phyloP scores from a whole-genome alignment of 1,140 invertebrate species.

The Bilobella aurantiaca region DNA sequence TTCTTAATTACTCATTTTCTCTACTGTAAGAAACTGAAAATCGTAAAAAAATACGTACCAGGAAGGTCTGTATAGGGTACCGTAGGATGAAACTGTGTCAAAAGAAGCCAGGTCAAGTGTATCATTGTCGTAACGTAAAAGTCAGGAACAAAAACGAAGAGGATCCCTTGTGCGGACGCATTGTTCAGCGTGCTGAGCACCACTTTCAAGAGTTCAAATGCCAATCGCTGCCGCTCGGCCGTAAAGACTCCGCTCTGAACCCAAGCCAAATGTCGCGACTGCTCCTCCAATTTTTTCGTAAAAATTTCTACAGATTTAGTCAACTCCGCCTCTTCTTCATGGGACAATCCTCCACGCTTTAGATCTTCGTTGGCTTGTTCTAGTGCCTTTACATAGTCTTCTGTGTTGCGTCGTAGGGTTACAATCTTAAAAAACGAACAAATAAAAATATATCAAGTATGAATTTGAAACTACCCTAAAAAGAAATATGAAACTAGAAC shows the following conservation, averaged over 20 bases:
- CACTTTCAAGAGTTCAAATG: constrained; percentile 51
- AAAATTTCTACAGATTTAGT: constrained; percentile 45
- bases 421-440: constrained; percentile 20
- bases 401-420: constrained; percentile 47
- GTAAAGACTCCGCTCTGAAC: constrained; percentile 52
- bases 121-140: constrained; percentile 66
- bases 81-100: constrained; percentile 55
- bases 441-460: background rate
- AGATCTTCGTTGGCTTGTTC: constrained; percentile 45
- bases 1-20: background rate
- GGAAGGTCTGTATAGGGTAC: constrained; percentile 48
- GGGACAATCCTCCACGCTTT: constrained; percentile 27
- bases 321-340: constrained; percentile 41
- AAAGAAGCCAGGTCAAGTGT: constrained; percentile 51
- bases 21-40: constrained; percentile 16
- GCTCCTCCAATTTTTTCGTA: constrained; percentile 48
- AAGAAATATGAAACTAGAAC: too few relatives aligned
- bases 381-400: constrained; percentile 48
- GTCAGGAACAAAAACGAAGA: constrained; percentile 71
- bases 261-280: constrained; percentile 53
- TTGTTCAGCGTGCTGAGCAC: constrained; percentile 48
- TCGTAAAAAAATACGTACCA: constrained; percentile 40
- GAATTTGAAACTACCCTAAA: too few relatives aligned
- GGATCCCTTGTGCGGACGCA: constrained; percentile 50
- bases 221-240: constrained; percentile 48